Conservation (phyloP, 2,113 vertebrate genomes). For the Chascanopsetta lugubris region DNA sequence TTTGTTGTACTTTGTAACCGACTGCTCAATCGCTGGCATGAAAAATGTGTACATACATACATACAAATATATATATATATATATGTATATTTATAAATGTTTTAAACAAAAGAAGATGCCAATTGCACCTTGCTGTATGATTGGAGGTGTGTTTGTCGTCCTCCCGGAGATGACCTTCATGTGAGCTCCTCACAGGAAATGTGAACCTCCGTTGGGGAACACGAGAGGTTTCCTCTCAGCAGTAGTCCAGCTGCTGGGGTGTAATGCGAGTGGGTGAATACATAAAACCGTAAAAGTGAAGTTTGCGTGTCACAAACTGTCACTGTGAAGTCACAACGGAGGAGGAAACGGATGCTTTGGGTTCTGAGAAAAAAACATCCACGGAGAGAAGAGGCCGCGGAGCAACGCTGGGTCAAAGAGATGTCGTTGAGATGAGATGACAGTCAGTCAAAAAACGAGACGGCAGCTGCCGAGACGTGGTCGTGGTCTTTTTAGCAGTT, state of each 20-base stretch:
- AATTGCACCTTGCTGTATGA: too few relatives aligned
- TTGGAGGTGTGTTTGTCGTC: constrained; percentile 13
- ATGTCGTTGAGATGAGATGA: not conserved
- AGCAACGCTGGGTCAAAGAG: not conserved
- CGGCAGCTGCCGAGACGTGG: not conserved
- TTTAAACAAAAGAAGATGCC: too few relatives aligned
- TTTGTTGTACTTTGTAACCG: too few relatives aligned
- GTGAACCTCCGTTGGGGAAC: constrained; percentile 7
- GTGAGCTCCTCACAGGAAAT: constrained; percentile 8
- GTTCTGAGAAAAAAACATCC: not conserved
- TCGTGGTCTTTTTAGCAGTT: not conserved
- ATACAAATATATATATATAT: too few relatives aligned
- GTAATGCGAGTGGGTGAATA: not conserved
- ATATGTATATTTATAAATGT: too few relatives aligned
- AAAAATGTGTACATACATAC: too few relatives aligned
- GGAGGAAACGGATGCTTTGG: not conserved
- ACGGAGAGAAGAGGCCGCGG: not conserved
- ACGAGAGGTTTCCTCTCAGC: constrained; percentile 7
- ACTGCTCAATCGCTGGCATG: too few relatives aligned
- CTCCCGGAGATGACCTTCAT: constrained; percentile 16
- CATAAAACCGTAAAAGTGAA: not conserved
- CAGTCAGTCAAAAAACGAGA: not conserved
- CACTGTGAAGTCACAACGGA: not conserved
- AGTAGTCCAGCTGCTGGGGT: not conserved
- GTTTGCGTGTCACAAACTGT: not conserved